Base-by-base conservation (phyloP, 2,888 invertebrate species). In the Tryphoninae sp. region DNA sequence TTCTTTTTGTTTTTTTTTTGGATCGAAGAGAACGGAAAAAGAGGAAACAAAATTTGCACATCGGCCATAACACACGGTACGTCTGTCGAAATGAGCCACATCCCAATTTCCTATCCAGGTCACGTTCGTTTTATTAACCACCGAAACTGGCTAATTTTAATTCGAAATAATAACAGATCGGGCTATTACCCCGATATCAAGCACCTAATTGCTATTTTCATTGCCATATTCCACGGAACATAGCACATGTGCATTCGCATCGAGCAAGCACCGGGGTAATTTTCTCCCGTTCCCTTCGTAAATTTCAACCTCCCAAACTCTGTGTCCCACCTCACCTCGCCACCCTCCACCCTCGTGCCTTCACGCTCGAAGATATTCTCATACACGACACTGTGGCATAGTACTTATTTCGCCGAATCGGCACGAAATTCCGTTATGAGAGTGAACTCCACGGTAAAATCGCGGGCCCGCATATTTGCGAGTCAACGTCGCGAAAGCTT, bases 81-180 rank as follows among this genome's bases (percentile, higher is more conserved):
- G 45, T 33, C 4, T 33, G 33, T 33, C 16, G 9, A 55, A 55
- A 55, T 16, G 19, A 7, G 53, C 26, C 26, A 51, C 71, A 51
- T 55, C 23, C 23, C 51, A 4, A 40, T 16, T 59, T 42, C 22
- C 59, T 49, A 33, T 22, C 53, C 22, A 45, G 23, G 22, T 72
- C 9, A 22, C 82, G 82, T 86, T 86, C 85, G 86, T 85, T 88
- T 86, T 88, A 89, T 89, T 88, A 88, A 86, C 84, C 76, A 68
- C 69, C 82, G 84, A 85, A 88, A 86, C 86, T n/a, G 86, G 86
- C 89, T 86, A 87, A 89, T 86, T 86, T 84, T 87, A 87, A 88
- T 86, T 85, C 85, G 83, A 83, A 87, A 86, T 86, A 86, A 85
- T 86, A 84, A 84, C 79, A 80, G 77, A 73, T 67, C 74, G 51